phyloP scores from a whole-genome alignment of 2,797 vertebrate genomes.

The Takifugu ocellatus region DNA sequence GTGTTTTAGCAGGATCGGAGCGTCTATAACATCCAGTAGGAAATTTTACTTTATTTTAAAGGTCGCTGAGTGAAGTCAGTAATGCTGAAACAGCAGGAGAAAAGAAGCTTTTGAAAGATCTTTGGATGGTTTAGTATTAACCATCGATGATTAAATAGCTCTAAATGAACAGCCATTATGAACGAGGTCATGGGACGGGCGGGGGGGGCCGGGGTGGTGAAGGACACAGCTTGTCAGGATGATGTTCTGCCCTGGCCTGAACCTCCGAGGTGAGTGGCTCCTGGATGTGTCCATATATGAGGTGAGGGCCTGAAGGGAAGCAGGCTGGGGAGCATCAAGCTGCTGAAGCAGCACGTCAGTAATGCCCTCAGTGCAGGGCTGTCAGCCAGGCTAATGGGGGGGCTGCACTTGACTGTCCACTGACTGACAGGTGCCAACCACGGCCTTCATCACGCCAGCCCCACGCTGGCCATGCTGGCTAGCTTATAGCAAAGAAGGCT shows the following conservation, averaged over 20 bases:
- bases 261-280: constrained; percentile 43
- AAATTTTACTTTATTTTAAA: too few species aligned
- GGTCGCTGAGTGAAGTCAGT: too few species aligned
- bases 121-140: too few species aligned
- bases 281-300: background rate
- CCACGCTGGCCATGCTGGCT: constrained; percentile 33
- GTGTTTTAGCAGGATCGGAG: too few species aligned
- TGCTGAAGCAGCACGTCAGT: constrained; percentile 47
- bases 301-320: constrained; percentile 24
- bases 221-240: constrained; percentile 35
- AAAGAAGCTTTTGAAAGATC: background rate
- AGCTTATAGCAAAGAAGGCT: constrained; percentile 27
- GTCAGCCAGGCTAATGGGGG: constrained; percentile 69
- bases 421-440: constrained; percentile 69
- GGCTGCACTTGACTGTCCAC: constrained; percentile 51
- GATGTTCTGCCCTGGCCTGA: constrained; percentile 12
- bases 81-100: background rate
- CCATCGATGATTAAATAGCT: too few species aligned
- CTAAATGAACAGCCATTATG: too few species aligned
- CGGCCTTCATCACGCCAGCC: constrained; percentile 32
- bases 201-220: background rate
- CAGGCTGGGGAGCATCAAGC: constrained; percentile 33
- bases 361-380: constrained; percentile 50
- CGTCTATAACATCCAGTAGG: too few species aligned
- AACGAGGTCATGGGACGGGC: too few species aligned